These are phyloP conservation scores for Lates japonicus DNA, from an alignment of 2,797 vertebrate species.

Conservation along the genomic window DNA sequence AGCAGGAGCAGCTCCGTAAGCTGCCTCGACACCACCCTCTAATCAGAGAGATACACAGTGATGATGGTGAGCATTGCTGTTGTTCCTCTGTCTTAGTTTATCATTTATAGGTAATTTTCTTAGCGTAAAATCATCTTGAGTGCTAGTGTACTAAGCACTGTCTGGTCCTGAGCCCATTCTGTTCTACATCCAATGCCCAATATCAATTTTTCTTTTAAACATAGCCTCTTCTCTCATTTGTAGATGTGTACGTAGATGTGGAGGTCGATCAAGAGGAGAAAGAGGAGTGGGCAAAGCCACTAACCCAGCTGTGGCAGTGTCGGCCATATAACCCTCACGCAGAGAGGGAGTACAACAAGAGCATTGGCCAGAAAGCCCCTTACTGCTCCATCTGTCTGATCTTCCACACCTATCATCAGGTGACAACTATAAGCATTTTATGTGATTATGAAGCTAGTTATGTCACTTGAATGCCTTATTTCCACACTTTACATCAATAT, in stretches of 20 bases:
- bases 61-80: constrained; percentile 88
- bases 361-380: constrained; percentile 90
- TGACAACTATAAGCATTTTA: constrained; percentile 54
- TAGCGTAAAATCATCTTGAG: neutral
- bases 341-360: constrained; percentile 92
- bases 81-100: no score
- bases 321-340: constrained; percentile 89
- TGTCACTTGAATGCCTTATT: neutral
- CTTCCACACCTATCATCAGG: constrained; percentile 93
- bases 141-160: neutral
- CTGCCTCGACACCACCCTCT: constrained; percentile 94
- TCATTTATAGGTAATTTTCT: neutral
- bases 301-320: constrained; percentile 95
- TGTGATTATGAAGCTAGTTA: neutral
- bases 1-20: constrained; percentile 83
- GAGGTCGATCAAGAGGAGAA: constrained; percentile 88
- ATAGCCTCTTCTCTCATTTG: neutral
- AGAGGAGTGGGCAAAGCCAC: constrained; percentile 93
- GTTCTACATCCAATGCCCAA: neutral
- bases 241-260: constrained; percentile 87
- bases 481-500: neutral
- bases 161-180: no score
- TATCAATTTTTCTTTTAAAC: neutral
- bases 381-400: constrained; percentile 96
- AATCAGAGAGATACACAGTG: constrained; percentile 90